These are phyloP conservation scores for Acropora yongei DNA, from an alignment of 64 coral and sea anemone genomes.

Conservation along the genomic window DNA sequence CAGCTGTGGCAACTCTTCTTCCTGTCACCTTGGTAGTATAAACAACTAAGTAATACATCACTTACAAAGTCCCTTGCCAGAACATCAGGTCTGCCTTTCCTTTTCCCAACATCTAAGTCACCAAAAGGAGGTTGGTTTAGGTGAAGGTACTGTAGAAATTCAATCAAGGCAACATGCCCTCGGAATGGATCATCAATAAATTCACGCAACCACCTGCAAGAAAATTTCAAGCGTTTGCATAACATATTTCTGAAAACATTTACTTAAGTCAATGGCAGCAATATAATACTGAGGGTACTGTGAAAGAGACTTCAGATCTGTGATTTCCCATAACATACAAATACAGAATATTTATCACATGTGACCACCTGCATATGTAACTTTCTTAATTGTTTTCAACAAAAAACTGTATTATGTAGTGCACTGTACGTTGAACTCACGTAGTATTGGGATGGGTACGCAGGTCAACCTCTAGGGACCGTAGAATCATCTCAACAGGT, in stretches of 20 bases:
- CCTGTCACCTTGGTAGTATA: not conserved
- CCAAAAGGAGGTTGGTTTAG: slow-evolving; percentile 66
- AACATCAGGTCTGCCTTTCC: slow-evolving; percentile 69
- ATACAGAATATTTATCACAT: too few relatives aligned
- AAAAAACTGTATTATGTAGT: not conserved
- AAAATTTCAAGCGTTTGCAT: not conserved
- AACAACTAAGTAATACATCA: not conserved
- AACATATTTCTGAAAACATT: not conserved
- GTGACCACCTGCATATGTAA: too few relatives aligned
- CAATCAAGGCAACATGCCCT: slow-evolving; percentile 86
- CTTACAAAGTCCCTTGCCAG: slow-evolving; percentile 94
- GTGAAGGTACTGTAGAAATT: slow-evolving; percentile 92
- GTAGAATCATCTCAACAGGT: slow-evolving; percentile 92
- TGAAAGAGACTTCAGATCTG: too few relatives aligned
- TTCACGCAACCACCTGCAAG: slow-evolving; percentile 88
- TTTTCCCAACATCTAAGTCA: slow-evolving; percentile 20
- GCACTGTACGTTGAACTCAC: slow-evolving; percentile 50
- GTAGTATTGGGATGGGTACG: slow-evolving; percentile 98
- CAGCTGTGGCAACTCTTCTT: too few relatives aligned
- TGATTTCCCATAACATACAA: too few relatives aligned
- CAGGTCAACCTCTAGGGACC: slow-evolving; percentile 94
- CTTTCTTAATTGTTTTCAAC: too few relatives aligned
- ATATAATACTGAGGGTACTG: too few relatives aligned
- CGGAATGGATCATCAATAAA: slow-evolving; percentile 97
- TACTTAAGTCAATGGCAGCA: too few relatives aligned